These are phyloP conservation scores for Bombycilla garrulus DNA, from an alignment of 2,113 vertebrate genomes.

Conservation along the genomic window DNA sequence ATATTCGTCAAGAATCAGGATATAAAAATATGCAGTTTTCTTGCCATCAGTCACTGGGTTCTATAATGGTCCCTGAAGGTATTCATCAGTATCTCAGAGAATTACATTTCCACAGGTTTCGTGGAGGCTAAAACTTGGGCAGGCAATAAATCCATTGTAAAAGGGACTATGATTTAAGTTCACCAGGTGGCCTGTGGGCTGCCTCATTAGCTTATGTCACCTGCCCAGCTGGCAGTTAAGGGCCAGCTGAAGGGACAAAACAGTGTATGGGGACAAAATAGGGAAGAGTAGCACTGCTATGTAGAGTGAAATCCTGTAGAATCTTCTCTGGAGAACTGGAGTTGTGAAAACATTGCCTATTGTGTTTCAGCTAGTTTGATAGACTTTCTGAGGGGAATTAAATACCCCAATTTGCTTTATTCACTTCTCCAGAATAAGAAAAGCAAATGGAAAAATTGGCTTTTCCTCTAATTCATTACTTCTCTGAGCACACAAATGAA, in stretches of 20 bases:
- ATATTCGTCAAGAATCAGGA: not conserved
- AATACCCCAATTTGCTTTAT: not conserved
- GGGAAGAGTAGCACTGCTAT: not conserved
- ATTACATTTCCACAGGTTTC: not conserved
- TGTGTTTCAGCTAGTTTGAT: not conserved
- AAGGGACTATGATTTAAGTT: not conserved
- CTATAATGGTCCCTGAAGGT: not conserved
- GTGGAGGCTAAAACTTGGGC: not conserved
- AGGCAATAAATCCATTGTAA: not conserved
- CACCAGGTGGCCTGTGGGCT: not conserved
- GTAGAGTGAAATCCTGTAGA: not conserved
- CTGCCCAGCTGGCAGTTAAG: not conserved
- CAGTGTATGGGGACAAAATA: not conserved
- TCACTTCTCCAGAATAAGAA: not conserved
- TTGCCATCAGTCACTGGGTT: not conserved
- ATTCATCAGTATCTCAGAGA: not conserved
- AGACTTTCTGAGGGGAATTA: not conserved
- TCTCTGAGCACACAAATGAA: not conserved
- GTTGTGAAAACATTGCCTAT: not conserved
- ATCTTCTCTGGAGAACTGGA: not conserved
- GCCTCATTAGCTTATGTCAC: not conserved
- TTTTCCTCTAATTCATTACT: not conserved
- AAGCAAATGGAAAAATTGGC: not conserved
- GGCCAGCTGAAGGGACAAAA: not conserved
- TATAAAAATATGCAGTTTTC: not conserved